These are phyloP conservation scores for Orchesellides sinensis DNA, from an alignment of 2,888 invertebrate genomes.

Conservation along the genomic window DNA sequence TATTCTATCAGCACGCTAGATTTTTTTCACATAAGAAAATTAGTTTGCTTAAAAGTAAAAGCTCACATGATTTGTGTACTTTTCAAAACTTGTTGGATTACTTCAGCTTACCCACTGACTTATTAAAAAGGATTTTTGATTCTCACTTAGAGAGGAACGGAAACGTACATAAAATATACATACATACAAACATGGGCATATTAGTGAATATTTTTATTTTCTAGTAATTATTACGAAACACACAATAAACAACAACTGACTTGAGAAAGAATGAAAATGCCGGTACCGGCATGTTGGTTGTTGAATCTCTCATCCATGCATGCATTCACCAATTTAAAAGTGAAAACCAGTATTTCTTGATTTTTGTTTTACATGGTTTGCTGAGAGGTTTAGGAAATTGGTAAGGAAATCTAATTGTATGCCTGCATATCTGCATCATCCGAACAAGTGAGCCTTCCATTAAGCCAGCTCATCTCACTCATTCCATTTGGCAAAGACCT, in stretches of 20 bases:
- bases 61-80: slow-evolving; percentile 12
- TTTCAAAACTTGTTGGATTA: slow-evolving; percentile 47
- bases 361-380: slow-evolving; percentile 39
- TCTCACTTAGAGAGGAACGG: slow-evolving; percentile 35
- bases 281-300: slow-evolving; percentile 48
- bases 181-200: neutral
- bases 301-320: neutral
- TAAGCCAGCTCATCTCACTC: neutral
- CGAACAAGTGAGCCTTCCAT: slow-evolving; percentile 43
- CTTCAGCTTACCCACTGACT: slow-evolving; percentile 59
- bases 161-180: slow-evolving; percentile 25
- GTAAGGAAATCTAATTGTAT: slow-evolving; percentile 45
- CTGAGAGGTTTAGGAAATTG: slow-evolving; percentile 1
- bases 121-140: slow-evolving; percentile 32
- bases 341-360: slow-evolving; percentile 64
- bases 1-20: neutral
- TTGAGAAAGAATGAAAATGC: slow-evolving; percentile 46
- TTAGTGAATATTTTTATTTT: neutral
- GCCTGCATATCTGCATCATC: slow-evolving; percentile 18
- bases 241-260: slow-evolving; percentile 27
- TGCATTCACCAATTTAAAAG: slow-evolving; percentile 1
- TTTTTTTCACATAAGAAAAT: neutral
- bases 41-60: slow-evolving; percentile 10
- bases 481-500: slow-evolving; percentile 40
- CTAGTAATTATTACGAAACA: slow-evolving; percentile 22